A percentile compares a stretch with the other conserved stretches of the same genome.
Evolutionary conservation across 1,140 invertebrate species (phyloP).

Genomic region (Orchestia grillus): DNA sequence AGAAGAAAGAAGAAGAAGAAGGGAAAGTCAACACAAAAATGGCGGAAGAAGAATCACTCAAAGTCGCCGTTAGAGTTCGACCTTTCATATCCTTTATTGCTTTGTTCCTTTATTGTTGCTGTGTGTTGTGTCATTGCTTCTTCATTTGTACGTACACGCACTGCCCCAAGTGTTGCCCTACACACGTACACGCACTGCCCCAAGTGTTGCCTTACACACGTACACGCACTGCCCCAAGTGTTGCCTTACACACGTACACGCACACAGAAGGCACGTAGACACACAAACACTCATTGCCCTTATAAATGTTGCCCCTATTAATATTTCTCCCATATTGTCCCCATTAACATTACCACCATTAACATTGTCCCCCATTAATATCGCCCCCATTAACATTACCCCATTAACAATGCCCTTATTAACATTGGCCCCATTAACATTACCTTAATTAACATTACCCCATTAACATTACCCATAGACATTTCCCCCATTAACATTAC

Average conservation of each 20-base stretch:
- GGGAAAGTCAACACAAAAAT: neutral
- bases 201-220: neutral
- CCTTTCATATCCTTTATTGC: constrained; percentile 75
- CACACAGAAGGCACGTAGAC: too few species aligned
- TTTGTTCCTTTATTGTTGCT: neutral
- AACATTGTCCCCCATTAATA: too few species aligned
- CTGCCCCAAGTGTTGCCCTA: neutral
- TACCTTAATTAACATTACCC: too few species aligned
- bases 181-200: neutral
- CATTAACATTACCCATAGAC: too few species aligned
- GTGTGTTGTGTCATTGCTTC: neutral
- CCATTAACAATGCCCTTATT: too few species aligned
- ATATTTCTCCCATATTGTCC: too few species aligned
- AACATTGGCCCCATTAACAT: too few species aligned
- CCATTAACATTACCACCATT: too few species aligned
- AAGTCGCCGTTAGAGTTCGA: constrained; percentile 77
- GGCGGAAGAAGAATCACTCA: constrained; percentile 73
- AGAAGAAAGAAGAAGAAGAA: neutral
- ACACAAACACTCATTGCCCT: too few species aligned
- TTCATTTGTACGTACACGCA: neutral
- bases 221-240: neutral
- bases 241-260: neutral
- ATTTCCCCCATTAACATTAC: too few species aligned
- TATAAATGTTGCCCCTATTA: too few species aligned
- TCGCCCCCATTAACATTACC: too few species aligned